Conservation (phyloP, 2,888 invertebrate species). For the Altica lythri region DNA sequence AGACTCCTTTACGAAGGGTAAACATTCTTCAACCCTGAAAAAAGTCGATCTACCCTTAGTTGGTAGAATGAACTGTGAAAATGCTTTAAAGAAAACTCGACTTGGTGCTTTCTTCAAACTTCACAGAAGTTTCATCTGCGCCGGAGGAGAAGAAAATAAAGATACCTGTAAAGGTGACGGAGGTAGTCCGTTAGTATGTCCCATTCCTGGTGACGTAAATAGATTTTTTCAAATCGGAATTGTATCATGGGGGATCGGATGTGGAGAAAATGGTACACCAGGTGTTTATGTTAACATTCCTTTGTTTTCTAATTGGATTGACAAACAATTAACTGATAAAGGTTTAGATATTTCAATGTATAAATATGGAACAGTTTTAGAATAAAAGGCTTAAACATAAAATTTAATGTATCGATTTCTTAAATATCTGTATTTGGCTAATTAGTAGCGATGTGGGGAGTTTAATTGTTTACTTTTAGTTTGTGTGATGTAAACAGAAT, state of each 20-base stretch:
- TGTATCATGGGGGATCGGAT: slow-evolving; percentile 87
- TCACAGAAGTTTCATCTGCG: slow-evolving; percentile 75
- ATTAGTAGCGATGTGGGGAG: too few species aligned
- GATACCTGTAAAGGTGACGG: slow-evolving; percentile 84
- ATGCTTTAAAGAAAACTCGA: slow-evolving; percentile 64
- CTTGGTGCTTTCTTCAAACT: slow-evolving; percentile 68
- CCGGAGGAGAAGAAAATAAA: slow-evolving; percentile 73
- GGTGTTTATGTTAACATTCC: slow-evolving; percentile 80
- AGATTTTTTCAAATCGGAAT: slow-evolving; percentile 68
- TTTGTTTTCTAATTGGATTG: slow-evolving; percentile 73
- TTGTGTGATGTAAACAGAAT: too few species aligned
- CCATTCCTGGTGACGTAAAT: slow-evolving; percentile 59
- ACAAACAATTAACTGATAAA: slow-evolving; percentile 60
- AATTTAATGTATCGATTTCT: too few species aligned
- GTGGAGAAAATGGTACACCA: slow-evolving; percentile 70
- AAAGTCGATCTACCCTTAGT: slow-evolving; percentile 73
- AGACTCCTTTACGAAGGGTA: slow-evolving; percentile 50
- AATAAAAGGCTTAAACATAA: not conserved
- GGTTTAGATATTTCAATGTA: slow-evolving; percentile 36
- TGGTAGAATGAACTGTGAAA: slow-evolving; percentile 63
- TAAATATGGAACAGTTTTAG: slow-evolving; percentile 19
- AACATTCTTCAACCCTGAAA: slow-evolving; percentile 73
- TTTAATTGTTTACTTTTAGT: too few species aligned
- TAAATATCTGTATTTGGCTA: too few species aligned
- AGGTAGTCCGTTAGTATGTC: slow-evolving; percentile 77